Conservation (phyloP, 2,797 vertebrate species). For the Crenichthys baileyi region DNA sequence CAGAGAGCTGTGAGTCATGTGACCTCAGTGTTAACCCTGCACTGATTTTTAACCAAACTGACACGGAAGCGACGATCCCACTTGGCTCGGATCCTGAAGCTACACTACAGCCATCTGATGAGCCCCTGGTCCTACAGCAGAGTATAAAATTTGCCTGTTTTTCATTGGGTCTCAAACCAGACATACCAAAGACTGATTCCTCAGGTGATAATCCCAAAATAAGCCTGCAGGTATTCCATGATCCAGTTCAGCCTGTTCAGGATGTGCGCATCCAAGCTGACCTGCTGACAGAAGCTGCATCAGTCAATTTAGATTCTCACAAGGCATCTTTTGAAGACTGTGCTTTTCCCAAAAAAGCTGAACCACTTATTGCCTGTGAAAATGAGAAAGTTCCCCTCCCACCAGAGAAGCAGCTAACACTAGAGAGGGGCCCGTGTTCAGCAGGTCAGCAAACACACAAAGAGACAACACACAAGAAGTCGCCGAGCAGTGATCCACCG, state of each 20-base stretch:
- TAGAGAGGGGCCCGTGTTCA: conserved; percentile 58
- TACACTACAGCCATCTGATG: conserved; percentile 54
- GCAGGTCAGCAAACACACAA: conserved; percentile 52
- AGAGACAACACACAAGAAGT: conserved; percentile 68
- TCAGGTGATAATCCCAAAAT: conserved; percentile 43
- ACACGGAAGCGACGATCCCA: conserved; percentile 35
- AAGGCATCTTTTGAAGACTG: conserved; percentile 44
- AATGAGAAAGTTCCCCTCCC: conserved; percentile 55
- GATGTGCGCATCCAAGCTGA: conserved; percentile 59
- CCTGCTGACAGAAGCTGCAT: conserved; percentile 59
- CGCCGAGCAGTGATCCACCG: conserved; percentile 66
- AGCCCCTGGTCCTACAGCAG: conserved; percentile 58
- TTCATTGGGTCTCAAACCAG: conserved; percentile 49
- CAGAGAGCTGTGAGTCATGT: conserved; percentile 64
- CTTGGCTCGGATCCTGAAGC: conserved; percentile 52
- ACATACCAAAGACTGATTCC: conserved; percentile 45
- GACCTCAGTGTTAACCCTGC: conserved; percentile 62
- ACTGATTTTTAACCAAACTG: conserved; percentile 68
- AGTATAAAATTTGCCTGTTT: conserved; percentile 43
- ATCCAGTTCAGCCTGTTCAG: conserved; percentile 56
- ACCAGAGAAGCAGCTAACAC: conserved; percentile 54
- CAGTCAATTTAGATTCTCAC: conserved; percentile 51
- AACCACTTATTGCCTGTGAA: conserved; percentile 63
- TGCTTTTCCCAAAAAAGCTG: conserved; percentile 56
- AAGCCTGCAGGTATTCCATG: conserved; percentile 57